These are phyloP conservation scores for Dreissena polymorpha DNA, from an alignment of 1,140 invertebrate species.

Conservation along the genomic window DNA sequence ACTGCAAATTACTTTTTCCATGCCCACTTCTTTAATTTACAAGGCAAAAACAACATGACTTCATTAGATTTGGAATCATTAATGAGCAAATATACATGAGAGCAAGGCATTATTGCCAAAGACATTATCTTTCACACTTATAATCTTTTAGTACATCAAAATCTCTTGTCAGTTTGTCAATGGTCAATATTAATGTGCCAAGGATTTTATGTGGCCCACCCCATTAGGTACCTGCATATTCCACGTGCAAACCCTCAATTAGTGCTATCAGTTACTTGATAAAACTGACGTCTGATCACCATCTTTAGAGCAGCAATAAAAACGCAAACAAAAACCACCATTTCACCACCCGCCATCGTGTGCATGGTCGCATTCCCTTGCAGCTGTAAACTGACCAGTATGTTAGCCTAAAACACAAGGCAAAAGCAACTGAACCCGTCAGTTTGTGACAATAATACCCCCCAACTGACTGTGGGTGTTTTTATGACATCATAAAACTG, in stretches of 20 bases:
- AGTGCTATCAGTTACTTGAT: conserved; percentile 12
- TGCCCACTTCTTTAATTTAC: too few relatives aligned
- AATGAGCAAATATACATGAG: too few relatives aligned
- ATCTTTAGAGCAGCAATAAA: conserved; percentile 4
- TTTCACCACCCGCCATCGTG: background rate
- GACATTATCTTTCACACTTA: too few relatives aligned
- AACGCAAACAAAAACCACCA: conserved; percentile 11
- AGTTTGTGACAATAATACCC: background rate
- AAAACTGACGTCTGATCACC: background rate
- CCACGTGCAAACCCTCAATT: background rate
- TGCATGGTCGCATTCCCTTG: background rate
- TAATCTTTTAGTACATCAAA: too few relatives aligned
- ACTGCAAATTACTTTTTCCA: too few relatives aligned
- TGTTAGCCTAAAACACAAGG: background rate
- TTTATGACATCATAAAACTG: conserved; percentile 29
- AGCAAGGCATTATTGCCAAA: too few relatives aligned
- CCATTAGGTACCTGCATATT: conserved; percentile 7
- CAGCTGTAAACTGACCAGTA: background rate
- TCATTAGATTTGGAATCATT: too few relatives aligned
- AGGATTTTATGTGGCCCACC: background rate
- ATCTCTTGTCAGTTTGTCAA: too few relatives aligned
- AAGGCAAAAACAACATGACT: too few relatives aligned
- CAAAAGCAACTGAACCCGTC: background rate
- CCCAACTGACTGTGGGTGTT: background rate
- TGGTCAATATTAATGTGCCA: too few relatives aligned